Evolutionary conservation across 2,888 invertebrate species (phyloP).

Genomic region (Mactromeris polynyma): DNA sequence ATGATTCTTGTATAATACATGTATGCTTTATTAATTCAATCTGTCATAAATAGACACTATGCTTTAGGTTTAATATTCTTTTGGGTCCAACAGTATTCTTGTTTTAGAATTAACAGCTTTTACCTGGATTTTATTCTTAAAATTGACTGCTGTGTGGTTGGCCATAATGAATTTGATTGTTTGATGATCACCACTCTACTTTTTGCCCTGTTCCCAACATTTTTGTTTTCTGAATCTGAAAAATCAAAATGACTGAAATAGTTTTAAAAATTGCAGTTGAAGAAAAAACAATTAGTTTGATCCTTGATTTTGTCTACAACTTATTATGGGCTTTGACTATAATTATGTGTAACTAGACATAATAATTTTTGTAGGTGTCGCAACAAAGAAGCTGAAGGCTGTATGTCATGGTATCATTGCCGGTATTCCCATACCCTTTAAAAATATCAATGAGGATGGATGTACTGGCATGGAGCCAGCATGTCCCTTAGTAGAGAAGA

Average conservation of each 20-base stretch:
- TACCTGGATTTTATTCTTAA: no score
- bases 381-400: not conserved
- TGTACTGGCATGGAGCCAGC: slow-evolving; percentile 21
- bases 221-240: not conserved
- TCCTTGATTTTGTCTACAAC: not conserved
- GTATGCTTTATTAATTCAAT: no score
- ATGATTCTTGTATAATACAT: no score
- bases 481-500: slow-evolving; percentile 30
- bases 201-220: no score
- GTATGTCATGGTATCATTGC: slow-evolving; percentile 36
- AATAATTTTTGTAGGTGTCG: not conserved
- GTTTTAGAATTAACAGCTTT: no score
- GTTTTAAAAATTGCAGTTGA: not conserved
- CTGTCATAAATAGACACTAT: no score
- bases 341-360: not conserved
- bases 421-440: slow-evolving; percentile 34
- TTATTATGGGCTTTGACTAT: not conserved
- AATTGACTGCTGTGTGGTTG: no score
- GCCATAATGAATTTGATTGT: no score
- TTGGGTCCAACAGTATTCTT: no score
- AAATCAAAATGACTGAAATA: not conserved
- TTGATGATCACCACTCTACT: no score
- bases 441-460: slow-evolving; percentile 15
- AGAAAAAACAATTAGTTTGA: not conserved
- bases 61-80: no score